Evolutionary conservation across 2,888 invertebrate genomes (phyloP).

Genomic region (Synanthedon tipuliformis): DNA sequence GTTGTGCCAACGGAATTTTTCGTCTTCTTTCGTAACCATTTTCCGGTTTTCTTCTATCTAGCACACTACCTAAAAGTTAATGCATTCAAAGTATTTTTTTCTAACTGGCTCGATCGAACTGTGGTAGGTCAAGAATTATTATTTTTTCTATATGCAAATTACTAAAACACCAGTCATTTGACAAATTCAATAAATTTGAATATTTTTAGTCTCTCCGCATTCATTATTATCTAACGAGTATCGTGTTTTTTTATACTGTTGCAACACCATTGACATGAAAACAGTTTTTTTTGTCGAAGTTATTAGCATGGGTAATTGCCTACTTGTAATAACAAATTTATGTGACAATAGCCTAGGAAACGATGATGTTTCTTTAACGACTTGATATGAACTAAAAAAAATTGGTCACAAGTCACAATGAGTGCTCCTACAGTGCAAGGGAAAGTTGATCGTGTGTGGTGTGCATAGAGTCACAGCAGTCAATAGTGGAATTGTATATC

Average conservation of each 20-base stretch:
- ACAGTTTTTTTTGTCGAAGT: not conserved
- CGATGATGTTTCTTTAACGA: not conserved
- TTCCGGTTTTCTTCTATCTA: too few relatives aligned
- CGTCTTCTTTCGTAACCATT: too few relatives aligned
- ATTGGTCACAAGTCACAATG: slow-evolving; percentile 18
- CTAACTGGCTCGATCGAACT: too few relatives aligned
- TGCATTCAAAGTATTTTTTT: too few relatives aligned
- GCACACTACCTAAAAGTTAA: too few relatives aligned
- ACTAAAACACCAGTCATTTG: too few relatives aligned
- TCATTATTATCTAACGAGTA: too few relatives aligned
- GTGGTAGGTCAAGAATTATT: too few relatives aligned
- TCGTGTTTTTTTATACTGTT: not conserved
- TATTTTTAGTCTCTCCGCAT: too few relatives aligned
- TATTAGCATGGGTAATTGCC: not conserved
- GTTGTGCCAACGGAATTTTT: too few relatives aligned
- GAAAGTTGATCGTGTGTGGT: slow-evolving; percentile 25
- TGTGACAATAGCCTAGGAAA: slow-evolving; percentile 19
- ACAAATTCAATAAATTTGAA: too few relatives aligned
- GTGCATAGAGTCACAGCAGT: slow-evolving; percentile 9
- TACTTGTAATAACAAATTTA: not conserved
- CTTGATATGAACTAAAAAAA: slow-evolving; percentile 6
- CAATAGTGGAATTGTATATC: slow-evolving; percentile 6
- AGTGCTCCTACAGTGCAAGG: slow-evolving; percentile 9
- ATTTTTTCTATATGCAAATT: too few relatives aligned
- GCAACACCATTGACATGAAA: not conserved